These are phyloP conservation scores for Drosophila sucinea DNA, from an alignment of 1,140 invertebrate species.

Conservation along the genomic window DNA sequence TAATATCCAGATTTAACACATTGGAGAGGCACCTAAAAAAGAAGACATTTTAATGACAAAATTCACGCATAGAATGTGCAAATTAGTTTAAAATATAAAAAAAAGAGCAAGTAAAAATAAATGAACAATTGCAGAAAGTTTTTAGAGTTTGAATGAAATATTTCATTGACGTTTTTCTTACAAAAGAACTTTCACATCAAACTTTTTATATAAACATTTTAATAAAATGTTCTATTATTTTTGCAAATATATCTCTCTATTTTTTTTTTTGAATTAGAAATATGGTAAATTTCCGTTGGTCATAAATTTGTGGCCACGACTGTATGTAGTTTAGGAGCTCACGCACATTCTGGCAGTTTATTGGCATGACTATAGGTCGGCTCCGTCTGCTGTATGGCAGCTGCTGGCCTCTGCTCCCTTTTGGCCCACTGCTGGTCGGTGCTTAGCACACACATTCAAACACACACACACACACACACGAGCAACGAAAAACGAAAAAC, in stretches of 20 bases:
- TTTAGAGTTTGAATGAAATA: background rate
- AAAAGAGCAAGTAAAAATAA: too few relatives aligned
- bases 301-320: constrained; percentile 22
- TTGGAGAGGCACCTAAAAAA: too few relatives aligned
- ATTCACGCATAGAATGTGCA: background rate
- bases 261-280: background rate
- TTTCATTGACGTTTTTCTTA: background rate
- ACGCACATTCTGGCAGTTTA: constrained; percentile 72
- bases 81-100: background rate
- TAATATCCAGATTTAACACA: too few relatives aligned
- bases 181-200: background rate
- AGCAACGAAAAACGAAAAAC: background rate
- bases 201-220: background rate
- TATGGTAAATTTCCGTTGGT: background rate
- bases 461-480: constrained; percentile 15
- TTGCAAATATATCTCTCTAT: too few relatives aligned
- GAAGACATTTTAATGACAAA: too few relatives aligned
- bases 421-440: background rate
- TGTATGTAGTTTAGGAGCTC: constrained; percentile 55
- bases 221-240: too few relatives aligned
- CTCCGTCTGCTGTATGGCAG: constrained; percentile 29
- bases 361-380: constrained; percentile 61
- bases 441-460: background rate
- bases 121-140: background rate
- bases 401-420: constrained; percentile 9